Conservation (phyloP, 2,888 invertebrate genomes). For the Conchocele bisecta region DNA sequence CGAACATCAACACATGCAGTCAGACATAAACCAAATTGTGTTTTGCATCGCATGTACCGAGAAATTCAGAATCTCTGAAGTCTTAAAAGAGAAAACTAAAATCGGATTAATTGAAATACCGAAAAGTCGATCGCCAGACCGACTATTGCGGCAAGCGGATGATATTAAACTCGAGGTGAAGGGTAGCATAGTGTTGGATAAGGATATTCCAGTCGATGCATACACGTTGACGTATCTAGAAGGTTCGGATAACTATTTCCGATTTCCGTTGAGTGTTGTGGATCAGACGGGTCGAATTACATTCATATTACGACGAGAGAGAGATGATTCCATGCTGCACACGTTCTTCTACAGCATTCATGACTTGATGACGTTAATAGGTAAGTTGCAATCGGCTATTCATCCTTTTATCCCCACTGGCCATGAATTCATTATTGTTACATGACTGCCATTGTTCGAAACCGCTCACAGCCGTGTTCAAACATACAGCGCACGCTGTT, state of each 20-base stretch:
- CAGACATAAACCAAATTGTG: constrained; percentile 43
- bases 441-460: too few relatives aligned
- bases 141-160: constrained; percentile 52
- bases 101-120: constrained; percentile 53
- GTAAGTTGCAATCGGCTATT: too few relatives aligned
- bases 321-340: constrained; percentile 48
- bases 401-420: too few relatives aligned
- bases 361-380: constrained; percentile 42
- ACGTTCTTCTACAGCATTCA: constrained; percentile 50
- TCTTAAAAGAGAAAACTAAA: constrained; percentile 51
- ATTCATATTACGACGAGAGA: constrained; percentile 49
- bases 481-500: too few relatives aligned
- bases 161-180: constrained; percentile 54
- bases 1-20: constrained; percentile 41
- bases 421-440: too few relatives aligned
- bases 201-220: constrained; percentile 54
- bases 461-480: too few relatives aligned
- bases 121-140: constrained; percentile 57
- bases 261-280: constrained; percentile 47
- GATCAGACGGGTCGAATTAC: constrained; percentile 45
- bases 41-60: constrained; percentile 50
- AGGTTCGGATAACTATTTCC: constrained; percentile 55
- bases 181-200: constrained; percentile 47
- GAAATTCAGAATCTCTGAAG: constrained; percentile 45
- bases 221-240: constrained; percentile 55